phyloP scores from a whole-genome alignment of 2,113 vertebrate genomes.

The Pungitius pungitius region DNA sequence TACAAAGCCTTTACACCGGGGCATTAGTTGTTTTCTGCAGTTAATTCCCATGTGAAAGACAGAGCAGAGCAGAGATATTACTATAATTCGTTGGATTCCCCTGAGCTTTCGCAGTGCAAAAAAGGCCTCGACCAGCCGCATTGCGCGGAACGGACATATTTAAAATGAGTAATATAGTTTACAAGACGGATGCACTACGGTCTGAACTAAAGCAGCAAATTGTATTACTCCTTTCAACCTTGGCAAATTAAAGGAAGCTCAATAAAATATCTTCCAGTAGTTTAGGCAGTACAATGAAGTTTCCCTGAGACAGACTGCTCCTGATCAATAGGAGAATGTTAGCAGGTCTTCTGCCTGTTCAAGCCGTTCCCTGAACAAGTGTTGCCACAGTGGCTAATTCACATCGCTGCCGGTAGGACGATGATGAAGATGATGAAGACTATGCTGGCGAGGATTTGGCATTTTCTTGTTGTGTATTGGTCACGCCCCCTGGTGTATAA shows the following conservation, averaged over 20 bases:
- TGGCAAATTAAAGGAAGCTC: background rate
- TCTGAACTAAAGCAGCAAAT: background rate
- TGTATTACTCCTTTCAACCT: background rate
- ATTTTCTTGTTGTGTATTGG: background rate
- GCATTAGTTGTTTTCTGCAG: background rate
- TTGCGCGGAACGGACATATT: background rate
- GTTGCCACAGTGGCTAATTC: background rate
- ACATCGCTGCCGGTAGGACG: background rate
- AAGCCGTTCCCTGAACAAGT: background rate
- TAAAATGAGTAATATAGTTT: background rate
- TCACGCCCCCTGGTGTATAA: background rate
- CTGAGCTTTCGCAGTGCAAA: background rate
- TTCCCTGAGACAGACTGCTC: background rate
- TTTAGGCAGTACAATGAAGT: background rate
- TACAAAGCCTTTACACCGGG: background rate
- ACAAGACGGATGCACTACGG: background rate
- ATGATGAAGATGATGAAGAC: background rate
- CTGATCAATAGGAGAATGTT: background rate
- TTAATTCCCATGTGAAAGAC: background rate
- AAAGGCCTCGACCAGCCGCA: background rate
- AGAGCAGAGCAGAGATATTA: background rate
- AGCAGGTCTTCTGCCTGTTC: background rate
- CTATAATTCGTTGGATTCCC: background rate
- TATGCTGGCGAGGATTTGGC: background rate
- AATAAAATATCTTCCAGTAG: background rate